Conservation (phyloP, 2,113 vertebrate genomes). For the Rhinoptilus africanus region DNA sequence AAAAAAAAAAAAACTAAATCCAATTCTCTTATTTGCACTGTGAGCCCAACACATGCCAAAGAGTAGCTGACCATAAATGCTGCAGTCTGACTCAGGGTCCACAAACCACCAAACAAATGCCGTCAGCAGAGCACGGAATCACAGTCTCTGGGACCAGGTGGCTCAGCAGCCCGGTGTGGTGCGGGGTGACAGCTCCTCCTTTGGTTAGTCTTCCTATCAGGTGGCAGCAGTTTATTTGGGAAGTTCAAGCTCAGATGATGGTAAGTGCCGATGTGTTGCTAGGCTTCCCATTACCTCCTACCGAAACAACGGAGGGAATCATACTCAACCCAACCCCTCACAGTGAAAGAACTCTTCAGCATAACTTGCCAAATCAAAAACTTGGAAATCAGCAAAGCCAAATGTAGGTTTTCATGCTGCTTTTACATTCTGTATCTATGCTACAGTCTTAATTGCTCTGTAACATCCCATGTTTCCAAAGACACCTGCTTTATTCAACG, state of each 20-base stretch:
- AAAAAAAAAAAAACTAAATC: neutral
- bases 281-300: neutral
- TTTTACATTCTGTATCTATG: neutral
- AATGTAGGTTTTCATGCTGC: neutral
- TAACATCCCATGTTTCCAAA: neutral
- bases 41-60: neutral
- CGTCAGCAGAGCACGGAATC: neutral
- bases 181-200: neutral
- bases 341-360: neutral
- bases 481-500: neutral
- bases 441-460: neutral
- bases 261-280: neutral
- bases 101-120: neutral
- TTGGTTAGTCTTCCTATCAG: neutral
- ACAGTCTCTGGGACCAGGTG: fast-evolving
- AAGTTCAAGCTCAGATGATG: neutral
- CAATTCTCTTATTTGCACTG: neutral
- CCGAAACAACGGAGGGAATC: neutral
- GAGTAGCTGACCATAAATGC: neutral
- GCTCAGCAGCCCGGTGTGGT: fast-evolving
- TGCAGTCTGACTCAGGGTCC: neutral
- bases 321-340: neutral
- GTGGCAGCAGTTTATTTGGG: neutral
- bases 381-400: neutral
- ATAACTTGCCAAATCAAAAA: neutral